Percentiles rank a stretch among this genome's conserved stretches.
Conservation (phyloP, 2,888 invertebrate genomes). For the Epinotia brunnichana region DNA sequence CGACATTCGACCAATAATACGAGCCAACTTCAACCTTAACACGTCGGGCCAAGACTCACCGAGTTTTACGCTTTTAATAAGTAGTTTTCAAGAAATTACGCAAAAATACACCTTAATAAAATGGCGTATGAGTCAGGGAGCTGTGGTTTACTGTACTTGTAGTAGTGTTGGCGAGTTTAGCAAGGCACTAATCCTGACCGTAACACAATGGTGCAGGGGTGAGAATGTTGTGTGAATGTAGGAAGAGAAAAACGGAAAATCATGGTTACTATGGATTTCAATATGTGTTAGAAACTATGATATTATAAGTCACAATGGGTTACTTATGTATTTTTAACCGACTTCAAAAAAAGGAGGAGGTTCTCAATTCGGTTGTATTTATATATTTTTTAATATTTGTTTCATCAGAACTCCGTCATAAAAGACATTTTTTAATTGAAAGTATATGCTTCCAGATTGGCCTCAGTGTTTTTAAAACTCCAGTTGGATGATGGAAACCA, state of each 20-base stretch:
- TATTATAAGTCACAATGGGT: background rate
- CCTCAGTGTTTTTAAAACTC: too few species aligned
- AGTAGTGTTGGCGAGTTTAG: background rate
- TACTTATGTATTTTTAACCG: too few species aligned
- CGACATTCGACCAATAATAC: constrained; percentile 51
- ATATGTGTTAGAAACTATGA: constrained; percentile 12
- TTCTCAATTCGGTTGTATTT: too few species aligned
- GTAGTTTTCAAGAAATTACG: background rate
- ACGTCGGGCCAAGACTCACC: background rate
- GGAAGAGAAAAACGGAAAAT: constrained; percentile 12
- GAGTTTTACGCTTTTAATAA: background rate
- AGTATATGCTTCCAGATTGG: too few species aligned
- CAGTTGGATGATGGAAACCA: too few species aligned
- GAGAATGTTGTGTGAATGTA: background rate
- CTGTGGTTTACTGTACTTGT: constrained; percentile 12
- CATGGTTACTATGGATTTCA: constrained; percentile 14
- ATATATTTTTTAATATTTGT: too few species aligned
- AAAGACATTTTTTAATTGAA: too few species aligned
- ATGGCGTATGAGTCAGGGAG: background rate
- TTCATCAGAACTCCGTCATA: too few species aligned
- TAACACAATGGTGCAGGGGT: background rate
- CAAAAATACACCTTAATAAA: constrained; percentile 1
- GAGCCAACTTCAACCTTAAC: constrained; percentile 10
- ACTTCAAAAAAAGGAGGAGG: too few species aligned
- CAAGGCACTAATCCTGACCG: background rate